Evolutionary conservation across 2,797 vertebrate species (phyloP).

Genomic region (Syngnathus rostellatus): DNA sequence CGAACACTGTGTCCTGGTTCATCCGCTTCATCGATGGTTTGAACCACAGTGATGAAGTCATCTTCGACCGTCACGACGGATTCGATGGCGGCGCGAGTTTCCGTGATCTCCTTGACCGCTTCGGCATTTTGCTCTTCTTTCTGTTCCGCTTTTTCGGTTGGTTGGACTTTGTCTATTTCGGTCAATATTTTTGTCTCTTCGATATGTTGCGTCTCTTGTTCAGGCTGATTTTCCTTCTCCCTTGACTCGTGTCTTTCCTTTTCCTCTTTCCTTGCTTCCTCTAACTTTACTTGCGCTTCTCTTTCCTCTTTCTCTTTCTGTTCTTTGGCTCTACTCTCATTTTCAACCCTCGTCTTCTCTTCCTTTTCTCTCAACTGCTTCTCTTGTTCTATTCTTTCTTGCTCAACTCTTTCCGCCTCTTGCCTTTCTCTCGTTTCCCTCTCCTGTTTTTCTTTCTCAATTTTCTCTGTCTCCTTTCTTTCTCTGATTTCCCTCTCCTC

Average conservation of each 20-base stretch:
- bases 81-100: slow-evolving; percentile 83
- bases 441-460: background rate
- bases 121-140: slow-evolving; percentile 18
- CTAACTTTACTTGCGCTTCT: background rate
- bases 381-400: slow-evolving; percentile 8
- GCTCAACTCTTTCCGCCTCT: background rate
- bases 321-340: background rate
- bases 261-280: background rate
- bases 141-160: slow-evolving; percentile 6
- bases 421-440: background rate
- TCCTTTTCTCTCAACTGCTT: background rate
- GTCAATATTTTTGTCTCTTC: background rate
- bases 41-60: slow-evolving; percentile 95
- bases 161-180: background rate
- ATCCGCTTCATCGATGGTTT: slow-evolving; percentile 90
- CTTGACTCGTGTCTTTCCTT: background rate
- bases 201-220: background rate
- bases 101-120: slow-evolving; percentile 48
- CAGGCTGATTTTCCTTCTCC: background rate
- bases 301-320: slow-evolving; percentile 23
- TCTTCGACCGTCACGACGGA: slow-evolving; percentile 96
- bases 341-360: background rate
- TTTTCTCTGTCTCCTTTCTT: background rate
- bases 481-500: background rate
- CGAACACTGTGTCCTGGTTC: slow-evolving; percentile 86